These are phyloP conservation scores for Danio rerio DNA, from an alignment of 2,113 vertebrate species.

Conservation along the genomic window DNA sequence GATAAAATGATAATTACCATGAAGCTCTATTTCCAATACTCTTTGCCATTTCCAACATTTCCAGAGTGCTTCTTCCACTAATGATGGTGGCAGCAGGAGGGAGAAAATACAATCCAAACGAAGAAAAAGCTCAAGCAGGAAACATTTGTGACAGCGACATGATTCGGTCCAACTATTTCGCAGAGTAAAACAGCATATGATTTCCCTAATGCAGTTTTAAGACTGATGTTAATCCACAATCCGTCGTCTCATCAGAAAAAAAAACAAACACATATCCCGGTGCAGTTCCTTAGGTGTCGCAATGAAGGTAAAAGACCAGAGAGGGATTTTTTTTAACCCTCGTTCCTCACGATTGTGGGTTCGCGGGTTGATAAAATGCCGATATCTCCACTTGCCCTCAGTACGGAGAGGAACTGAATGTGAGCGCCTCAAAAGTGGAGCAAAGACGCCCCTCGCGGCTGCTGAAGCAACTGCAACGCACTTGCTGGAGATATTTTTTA, in stretches of 20 bases:
- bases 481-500: conserved; percentile 54
- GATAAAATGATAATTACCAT: conserved; percentile 69
- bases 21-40: conserved; percentile 56
- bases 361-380: conserved; percentile 82
- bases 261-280: conserved; percentile 74
- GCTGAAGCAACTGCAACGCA: conserved; percentile 68
- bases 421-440: conserved; percentile 81
- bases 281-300: conserved; percentile 67
- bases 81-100: conserved; percentile 51
- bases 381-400: conserved; percentile 79
- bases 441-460: conserved; percentile 84
- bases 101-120: conserved; percentile 54
- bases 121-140: conserved; percentile 55
- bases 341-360: conserved; percentile 81
- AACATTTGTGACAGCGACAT: conserved; percentile 60
- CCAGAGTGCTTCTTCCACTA: conserved; percentile 62
- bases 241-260: conserved; percentile 74
- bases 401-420: conserved; percentile 79
- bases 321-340: conserved; percentile 62
- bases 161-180: conserved; percentile 81
- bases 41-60: conserved; percentile 67
- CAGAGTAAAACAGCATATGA: conserved; percentile 74
- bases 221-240: conserved; percentile 85
- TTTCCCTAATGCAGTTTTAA: conserved; percentile 77
- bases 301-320: conserved; percentile 61